phyloP scores from a whole-genome alignment of 2,888 invertebrate genomes.

The Drosophila diplacantha region DNA sequence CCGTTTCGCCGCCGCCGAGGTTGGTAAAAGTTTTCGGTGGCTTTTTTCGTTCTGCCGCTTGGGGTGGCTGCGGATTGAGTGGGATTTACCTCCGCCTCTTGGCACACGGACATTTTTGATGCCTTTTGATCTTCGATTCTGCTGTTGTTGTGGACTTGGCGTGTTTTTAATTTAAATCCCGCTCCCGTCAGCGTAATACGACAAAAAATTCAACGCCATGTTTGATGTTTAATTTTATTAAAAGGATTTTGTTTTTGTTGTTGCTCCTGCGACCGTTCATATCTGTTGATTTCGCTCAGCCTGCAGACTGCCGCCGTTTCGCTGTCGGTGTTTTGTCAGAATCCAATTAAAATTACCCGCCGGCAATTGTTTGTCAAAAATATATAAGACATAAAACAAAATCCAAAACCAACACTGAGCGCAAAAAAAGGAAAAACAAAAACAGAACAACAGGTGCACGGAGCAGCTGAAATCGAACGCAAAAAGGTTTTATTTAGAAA shows the following conservation, averaged over 20 bases:
- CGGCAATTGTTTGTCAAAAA: slow-evolving; percentile 73
- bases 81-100: slow-evolving; percentile 31
- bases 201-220: slow-evolving; percentile 69
- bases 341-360: slow-evolving; percentile 76
- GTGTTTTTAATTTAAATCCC: slow-evolving; percentile 76
- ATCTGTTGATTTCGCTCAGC: slow-evolving; percentile 27
- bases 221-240: slow-evolving; percentile 75
- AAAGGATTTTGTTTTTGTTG: slow-evolving; percentile 58
- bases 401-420: slow-evolving; percentile 39
- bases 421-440: slow-evolving; percentile 14
- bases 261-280: slow-evolving; percentile 16
- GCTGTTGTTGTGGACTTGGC: slow-evolving; percentile 69
- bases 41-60: slow-evolving; percentile 39
- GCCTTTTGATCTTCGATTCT: slow-evolving; percentile 68
- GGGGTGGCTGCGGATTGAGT: slow-evolving; percentile 11
- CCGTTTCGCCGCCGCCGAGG: slow-evolving; percentile 59
- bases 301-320: slow-evolving; percentile 28
- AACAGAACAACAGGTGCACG: slow-evolving; percentile 27
- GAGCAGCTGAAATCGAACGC: slow-evolving; percentile 2
- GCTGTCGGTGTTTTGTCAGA: slow-evolving; percentile 50
- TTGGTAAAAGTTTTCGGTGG: slow-evolving; percentile 33
- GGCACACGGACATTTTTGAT: slow-evolving; percentile 60
- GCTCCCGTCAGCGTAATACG: slow-evolving; percentile 71
- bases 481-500: slow-evolving; percentile 10
- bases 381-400: slow-evolving; percentile 43